These are phyloP conservation scores for Oscheius sp. DNA, from an alignment of 2,888 invertebrate species.

Conservation along the genomic window DNA sequence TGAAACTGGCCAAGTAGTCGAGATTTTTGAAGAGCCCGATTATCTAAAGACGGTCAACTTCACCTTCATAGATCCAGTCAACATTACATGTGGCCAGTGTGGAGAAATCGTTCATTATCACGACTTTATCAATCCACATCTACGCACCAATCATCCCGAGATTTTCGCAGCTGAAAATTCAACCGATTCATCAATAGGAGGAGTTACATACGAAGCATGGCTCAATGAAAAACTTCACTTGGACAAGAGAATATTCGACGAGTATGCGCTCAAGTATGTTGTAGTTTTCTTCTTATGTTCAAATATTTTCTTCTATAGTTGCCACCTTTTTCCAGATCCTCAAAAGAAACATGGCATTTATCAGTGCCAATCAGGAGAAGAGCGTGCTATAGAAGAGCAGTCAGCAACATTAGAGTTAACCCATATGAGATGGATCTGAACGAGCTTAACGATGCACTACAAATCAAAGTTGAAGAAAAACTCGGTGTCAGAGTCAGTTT, in stretches of 20 bases:
- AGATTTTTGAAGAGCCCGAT: constrained; percentile 12
- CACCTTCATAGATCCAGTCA: constrained; percentile 58
- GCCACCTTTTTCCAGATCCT: too few relatives aligned
- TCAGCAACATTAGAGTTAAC: constrained; percentile 66
- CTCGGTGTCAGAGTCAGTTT: constrained; percentile 59
- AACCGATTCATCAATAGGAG: constrained; percentile 62
- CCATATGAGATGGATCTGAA: constrained; percentile 60
- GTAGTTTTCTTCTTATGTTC: too few relatives aligned
- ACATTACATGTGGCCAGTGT: constrained; percentile 68
- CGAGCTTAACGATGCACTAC: constrained; percentile 62
- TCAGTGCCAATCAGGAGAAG: neutral
- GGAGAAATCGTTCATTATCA: constrained; percentile 68
- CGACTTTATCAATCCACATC: constrained; percentile 58
- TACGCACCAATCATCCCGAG: constrained; percentile 66
- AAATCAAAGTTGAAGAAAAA: constrained; percentile 67
- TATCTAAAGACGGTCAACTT: constrained; percentile 50
- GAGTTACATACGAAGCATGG: constrained; percentile 65
- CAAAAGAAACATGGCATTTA: constrained; percentile 9
- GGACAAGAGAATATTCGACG: constrained; percentile 51
- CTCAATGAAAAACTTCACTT: constrained; percentile 53
- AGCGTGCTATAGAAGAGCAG: constrained; percentile 19
- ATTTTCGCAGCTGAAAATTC: constrained; percentile 36
- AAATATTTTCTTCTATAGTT: too few relatives aligned
- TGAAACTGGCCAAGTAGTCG: constrained; percentile 26
- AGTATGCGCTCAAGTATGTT: too few relatives aligned